phyloP scores from a whole-genome alignment of 2,797 vertebrate genomes.

The Aphelocoma californica region DNA sequence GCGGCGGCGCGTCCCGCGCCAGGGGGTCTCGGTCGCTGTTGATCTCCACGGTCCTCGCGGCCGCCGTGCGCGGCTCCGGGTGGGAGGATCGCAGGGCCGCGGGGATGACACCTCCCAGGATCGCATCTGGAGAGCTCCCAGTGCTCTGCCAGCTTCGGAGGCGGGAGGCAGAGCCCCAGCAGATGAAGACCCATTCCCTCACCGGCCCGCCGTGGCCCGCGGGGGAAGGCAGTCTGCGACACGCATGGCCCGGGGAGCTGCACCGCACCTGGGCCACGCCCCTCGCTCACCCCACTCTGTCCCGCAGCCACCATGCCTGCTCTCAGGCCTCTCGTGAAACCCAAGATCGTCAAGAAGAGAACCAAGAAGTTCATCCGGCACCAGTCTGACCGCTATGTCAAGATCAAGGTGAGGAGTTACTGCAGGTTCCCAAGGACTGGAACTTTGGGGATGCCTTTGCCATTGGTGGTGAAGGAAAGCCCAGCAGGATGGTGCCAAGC shows the following conservation, averaged over 20 bases:
- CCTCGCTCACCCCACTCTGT: background rate
- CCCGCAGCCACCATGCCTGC: constrained; percentile 86
- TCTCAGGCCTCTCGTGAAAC: constrained; percentile 91
- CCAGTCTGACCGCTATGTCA: constrained; percentile 98
- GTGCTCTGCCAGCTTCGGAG: constrained; percentile 78
- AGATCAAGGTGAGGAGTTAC: constrained; percentile 83
- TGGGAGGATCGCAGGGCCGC: background rate
- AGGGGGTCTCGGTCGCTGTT: background rate
- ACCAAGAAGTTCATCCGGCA: constrained; percentile 99
- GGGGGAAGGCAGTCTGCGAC: constrained; percentile 77
- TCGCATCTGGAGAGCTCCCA: constrained; percentile 74
- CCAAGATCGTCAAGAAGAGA: constrained; percentile 95
- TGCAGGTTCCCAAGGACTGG: no score
- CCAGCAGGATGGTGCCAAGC: background rate
- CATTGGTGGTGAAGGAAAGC: no score
- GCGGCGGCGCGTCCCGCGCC: background rate
- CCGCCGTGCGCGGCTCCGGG: background rate
- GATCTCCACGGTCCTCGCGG: background rate
- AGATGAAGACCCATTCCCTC: constrained; percentile 80
- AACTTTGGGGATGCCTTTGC: background rate
- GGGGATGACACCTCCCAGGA: constrained; percentile 64
- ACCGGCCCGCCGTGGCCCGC: constrained; percentile 56
- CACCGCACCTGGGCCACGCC: accelerated
- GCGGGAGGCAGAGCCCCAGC: constrained; percentile 77
- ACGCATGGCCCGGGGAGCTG: background rate